Evolutionary conservation across 2,113 vertebrate genomes (phyloP).

Genomic region (Gobio gobio): DNA sequence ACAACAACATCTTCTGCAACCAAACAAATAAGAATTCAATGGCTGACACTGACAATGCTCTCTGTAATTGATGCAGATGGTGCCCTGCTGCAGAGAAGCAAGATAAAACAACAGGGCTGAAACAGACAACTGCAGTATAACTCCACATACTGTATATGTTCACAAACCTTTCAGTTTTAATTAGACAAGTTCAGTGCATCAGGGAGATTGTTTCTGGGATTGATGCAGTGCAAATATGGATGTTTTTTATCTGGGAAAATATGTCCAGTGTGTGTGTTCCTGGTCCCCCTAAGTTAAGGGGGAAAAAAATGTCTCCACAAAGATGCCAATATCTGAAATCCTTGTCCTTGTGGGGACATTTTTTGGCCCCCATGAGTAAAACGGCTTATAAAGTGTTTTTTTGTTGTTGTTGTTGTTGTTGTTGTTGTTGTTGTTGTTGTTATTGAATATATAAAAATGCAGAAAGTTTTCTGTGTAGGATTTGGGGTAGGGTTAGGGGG

Average conservation of each 20-base stretch:
- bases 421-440: too few species aligned
- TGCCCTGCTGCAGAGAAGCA: not conserved
- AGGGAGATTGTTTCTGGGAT: not conserved
- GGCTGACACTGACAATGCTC: conserved; percentile 16
- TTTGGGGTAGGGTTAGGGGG: too few species aligned
- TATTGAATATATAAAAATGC: too few species aligned
- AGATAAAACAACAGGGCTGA: not conserved
- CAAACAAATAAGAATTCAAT: not conserved
- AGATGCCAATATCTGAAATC: too few species aligned
- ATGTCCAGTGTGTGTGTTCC: not conserved
- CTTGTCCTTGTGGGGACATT: too few species aligned
- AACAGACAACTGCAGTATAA: not conserved
- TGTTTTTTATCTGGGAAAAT: not conserved
- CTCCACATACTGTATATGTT: not conserved
- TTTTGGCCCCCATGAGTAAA: too few species aligned
- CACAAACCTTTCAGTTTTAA: not conserved
- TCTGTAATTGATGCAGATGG: not conserved
- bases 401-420: too few species aligned
- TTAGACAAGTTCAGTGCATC: not conserved
- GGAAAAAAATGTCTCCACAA: too few species aligned
- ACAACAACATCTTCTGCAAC: conserved; percentile 1
- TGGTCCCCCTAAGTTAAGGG: too few species aligned
- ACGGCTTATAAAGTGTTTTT: too few species aligned
- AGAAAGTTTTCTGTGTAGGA: too few species aligned
- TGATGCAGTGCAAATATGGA: not conserved